Evolutionary conservation across 1,140 invertebrate species (phyloP).

Genomic region (Zeugodacus cucurbitae): DNA sequence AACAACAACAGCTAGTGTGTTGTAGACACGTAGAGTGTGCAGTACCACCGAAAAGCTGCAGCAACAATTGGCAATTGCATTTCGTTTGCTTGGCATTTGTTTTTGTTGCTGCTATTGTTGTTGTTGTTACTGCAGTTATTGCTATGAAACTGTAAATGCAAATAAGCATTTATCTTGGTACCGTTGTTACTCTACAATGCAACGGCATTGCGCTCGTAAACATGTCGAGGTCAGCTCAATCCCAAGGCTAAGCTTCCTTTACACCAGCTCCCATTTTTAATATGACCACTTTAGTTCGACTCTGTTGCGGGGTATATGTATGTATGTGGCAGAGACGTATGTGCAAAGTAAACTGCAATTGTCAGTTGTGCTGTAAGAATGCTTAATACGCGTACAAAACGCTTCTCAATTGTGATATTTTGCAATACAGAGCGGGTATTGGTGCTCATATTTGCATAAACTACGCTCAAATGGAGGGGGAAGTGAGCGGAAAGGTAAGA

Average conservation of each 20-base stretch:
- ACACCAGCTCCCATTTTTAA: background rate
- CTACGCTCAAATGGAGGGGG: too few species aligned
- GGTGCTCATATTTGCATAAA: too few species aligned
- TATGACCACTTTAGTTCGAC: background rate
- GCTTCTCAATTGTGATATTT: background rate
- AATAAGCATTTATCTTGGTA: slow-evolving; percentile 4
- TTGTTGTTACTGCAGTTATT: background rate
- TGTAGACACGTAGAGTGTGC: background rate
- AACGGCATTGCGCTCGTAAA: background rate
- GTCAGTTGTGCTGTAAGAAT: background rate
- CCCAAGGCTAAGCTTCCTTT: background rate
- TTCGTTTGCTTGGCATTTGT: background rate
- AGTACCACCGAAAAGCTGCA: background rate
- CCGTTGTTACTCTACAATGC: background rate
- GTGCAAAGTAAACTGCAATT: background rate
- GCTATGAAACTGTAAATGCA: background rate
- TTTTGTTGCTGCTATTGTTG: background rate
- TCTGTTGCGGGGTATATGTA: background rate
- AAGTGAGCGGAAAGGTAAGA: too few species aligned
- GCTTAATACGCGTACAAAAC: background rate
- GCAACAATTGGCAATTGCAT: background rate
- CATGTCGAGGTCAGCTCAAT: background rate
- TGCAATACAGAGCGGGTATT: background rate
- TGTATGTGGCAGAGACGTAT: background rate
- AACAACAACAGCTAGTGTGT: background rate